phyloP scores from a whole-genome alignment of 2,797 vertebrate species.

The Mionectes olivaceus region DNA sequence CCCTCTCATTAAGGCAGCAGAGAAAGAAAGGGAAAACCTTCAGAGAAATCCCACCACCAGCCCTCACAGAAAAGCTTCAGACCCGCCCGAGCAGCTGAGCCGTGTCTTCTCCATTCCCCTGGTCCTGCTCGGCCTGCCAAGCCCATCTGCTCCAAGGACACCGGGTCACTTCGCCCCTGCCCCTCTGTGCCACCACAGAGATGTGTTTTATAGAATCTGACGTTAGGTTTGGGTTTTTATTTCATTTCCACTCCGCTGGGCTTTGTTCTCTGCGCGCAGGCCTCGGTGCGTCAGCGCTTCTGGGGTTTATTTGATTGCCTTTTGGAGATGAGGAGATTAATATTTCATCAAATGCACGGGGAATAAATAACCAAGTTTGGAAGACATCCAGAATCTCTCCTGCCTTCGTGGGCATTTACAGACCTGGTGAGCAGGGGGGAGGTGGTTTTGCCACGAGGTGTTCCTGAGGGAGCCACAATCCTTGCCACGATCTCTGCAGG shows the following conservation, averaged over 20 bases:
- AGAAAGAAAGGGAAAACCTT: not conserved
- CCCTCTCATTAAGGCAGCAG: not conserved
- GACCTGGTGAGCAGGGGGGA: not conserved
- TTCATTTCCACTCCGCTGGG: not conserved
- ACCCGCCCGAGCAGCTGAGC: not conserved
- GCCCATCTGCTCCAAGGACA: not conserved
- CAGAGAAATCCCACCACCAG: not conserved
- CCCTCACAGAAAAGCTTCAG: not conserved
- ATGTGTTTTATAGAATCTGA: not conserved
- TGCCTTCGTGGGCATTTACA: not conserved
- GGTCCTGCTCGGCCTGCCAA: not conserved
- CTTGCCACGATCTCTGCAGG: not conserved
- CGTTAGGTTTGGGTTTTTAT: not conserved
- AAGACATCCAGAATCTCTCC: conserved; percentile 4
- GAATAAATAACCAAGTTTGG: conserved; percentile 48
- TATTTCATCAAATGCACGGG: conserved; percentile 28
- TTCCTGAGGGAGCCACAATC: not conserved
- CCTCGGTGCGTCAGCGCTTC: not conserved
- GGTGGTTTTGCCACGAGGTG: not conserved
- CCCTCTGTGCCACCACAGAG: not conserved
- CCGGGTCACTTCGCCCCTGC: not conserved
- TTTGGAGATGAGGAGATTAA: conserved; percentile 45
- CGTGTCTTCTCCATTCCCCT: not conserved
- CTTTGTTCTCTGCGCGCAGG: not conserved
- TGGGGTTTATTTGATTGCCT: conserved; percentile 46